Conservation (phyloP, 2,888 invertebrate species). For the Trichacis sp. region DNA sequence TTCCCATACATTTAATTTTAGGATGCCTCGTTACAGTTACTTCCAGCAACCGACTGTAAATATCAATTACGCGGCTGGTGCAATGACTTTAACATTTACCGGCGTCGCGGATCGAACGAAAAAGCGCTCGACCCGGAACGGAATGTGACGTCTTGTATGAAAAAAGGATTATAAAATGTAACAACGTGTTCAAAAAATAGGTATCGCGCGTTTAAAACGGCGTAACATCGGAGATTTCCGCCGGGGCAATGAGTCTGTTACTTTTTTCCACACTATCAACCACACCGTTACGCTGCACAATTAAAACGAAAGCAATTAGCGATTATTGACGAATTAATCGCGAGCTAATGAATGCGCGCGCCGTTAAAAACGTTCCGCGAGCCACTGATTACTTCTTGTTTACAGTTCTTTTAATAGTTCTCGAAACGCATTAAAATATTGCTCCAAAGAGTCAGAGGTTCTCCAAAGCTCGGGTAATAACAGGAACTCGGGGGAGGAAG, state of each 20-base stretch:
- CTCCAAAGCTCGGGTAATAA: conserved; percentile 21
- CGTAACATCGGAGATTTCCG: too few relatives aligned
- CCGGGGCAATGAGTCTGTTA: too few relatives aligned
- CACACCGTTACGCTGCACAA: neutral
- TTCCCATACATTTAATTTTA: conserved; percentile 37
- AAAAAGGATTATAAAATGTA: too few relatives aligned
- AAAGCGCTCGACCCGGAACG: neutral
- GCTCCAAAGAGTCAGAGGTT: conserved; percentile 2
- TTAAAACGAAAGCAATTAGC: neutral
- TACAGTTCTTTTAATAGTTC: neutral
- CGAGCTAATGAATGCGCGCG: neutral
- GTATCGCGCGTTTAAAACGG: too few relatives aligned
- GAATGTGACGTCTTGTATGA: neutral
- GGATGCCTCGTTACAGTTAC: conserved; percentile 31
- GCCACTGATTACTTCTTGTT: neutral
- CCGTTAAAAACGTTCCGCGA: neutral
- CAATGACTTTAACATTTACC: neutral
- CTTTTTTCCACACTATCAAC: neutral
- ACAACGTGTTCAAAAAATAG: too few relatives aligned
- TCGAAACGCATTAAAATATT: neutral
- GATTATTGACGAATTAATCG: neutral
- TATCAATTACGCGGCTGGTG: neutral
- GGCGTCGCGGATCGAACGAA: neutral
- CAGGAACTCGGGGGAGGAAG: conserved; percentile 32
- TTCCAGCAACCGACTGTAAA: conserved; percentile 17